Evolutionary conservation across 2,113 vertebrate genomes (phyloP).

Genomic region (Passer domesticus): DNA sequence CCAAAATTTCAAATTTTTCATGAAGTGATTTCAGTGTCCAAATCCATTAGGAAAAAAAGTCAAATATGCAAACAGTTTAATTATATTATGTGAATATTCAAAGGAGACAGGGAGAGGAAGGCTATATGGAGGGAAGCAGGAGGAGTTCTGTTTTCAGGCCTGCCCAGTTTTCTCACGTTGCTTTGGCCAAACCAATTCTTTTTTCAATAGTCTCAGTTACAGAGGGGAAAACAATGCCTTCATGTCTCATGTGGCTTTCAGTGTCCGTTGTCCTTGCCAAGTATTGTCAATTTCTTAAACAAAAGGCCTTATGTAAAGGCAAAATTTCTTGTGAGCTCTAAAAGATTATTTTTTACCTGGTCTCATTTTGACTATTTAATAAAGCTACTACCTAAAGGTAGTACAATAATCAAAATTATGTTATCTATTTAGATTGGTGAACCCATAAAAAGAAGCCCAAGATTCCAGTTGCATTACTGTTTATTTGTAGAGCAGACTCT

Average conservation of each 20-base stretch:
- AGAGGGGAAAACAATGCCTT: not conserved
- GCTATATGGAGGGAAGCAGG: not conserved
- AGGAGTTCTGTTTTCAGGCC: not conserved
- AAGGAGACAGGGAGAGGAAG: not conserved
- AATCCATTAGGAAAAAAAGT: not conserved
- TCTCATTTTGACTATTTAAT: not conserved
- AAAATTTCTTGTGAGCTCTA: not conserved
- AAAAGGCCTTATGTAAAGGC: not conserved
- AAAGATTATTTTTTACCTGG: not conserved
- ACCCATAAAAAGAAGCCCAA: not conserved
- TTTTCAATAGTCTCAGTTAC: not conserved
- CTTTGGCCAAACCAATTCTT: not conserved
- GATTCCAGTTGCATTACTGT: not conserved
- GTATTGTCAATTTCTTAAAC: not conserved
- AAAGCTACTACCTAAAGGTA: not conserved
- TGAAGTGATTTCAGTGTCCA: not conserved
- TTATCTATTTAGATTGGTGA: not conserved
- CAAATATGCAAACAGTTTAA: not conserved
- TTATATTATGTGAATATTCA: not conserved
- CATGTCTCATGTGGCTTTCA: not conserved
- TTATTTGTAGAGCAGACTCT: constrained; percentile 6
- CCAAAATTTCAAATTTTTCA: not conserved
- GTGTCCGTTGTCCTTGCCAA: not conserved
- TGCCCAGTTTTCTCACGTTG: not conserved
- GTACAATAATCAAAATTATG: not conserved